Evolutionary conservation across 2,797 vertebrate species (phyloP).

Genomic region (Spizella passerina): DNA sequence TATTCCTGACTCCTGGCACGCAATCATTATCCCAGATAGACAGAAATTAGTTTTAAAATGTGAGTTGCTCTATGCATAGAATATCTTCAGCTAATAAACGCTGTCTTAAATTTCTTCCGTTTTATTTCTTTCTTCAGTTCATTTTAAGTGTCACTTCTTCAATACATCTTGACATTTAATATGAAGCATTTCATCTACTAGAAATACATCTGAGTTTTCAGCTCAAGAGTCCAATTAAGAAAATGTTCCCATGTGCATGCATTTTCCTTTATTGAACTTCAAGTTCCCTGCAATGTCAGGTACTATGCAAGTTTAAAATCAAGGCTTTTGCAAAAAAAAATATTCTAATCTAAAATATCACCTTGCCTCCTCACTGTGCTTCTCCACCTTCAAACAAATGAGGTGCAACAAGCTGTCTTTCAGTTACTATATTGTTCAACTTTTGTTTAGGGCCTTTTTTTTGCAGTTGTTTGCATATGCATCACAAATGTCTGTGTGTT

Average conservation of each 20-base stretch:
- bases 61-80: not conserved
- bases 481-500: not conserved
- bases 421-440: not conserved
- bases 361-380: not conserved
- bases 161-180: constrained; percentile 54
- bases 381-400: not conserved
- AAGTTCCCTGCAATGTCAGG: not conserved
- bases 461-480: not conserved
- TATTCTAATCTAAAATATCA: not conserved
- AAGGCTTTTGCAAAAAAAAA: not conserved
- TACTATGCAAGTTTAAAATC: not conserved
- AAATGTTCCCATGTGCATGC: constrained; percentile 19
- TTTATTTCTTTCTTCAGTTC: constrained; percentile 27
- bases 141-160: constrained; percentile 59
- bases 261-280: constrained; percentile 39
- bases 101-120: not conserved
- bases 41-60: constrained; percentile 14
- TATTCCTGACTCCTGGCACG: not conserved
- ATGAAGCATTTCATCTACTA: constrained; percentile 49
- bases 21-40: not conserved
- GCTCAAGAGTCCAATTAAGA: constrained; percentile 53
- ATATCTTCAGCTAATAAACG: constrained; percentile 7
- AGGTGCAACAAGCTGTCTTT: not conserved
- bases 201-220: constrained; percentile 30
- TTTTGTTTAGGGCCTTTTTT: not conserved